Evolutionary conservation across 2,797 vertebrate genomes (phyloP), one percentile per base, ranked within the genome.

Genomic region (Hypotaenidia philippensis): DNA sequence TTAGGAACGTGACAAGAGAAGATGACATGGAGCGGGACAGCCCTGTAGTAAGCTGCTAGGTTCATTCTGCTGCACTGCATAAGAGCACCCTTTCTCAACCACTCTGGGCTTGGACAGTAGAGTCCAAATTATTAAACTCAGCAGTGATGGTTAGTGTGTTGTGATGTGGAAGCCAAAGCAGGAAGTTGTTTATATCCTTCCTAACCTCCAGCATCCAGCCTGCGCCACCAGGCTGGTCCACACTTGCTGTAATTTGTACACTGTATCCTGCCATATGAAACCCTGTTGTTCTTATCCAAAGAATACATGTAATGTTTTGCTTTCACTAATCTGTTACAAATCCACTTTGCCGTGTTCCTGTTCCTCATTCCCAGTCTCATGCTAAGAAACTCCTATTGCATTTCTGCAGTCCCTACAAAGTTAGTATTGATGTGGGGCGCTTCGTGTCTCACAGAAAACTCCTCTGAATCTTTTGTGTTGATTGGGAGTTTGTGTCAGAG

Each of bases 31-130:
- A 40, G 66, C 4, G 1, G 63, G 71, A 50, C 55, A 69, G 50
- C 34, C 22, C 52, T 74, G 66, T 10, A 57, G 72, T 34, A 16
- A 84, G 56, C 55, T 90, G 78, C 81, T 32, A 4, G 18, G 68
- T 84, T 95, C 1, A 2, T 38, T 65, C 23, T 56, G n/a, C n/a
- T 1, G 1, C 21, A 1, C 22, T 1, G 2, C 53, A 47, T 31
- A 66, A 79, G 27, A 10, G 34, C 25, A 25, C 10, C 41, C 66
- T 79, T 71, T 59, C 57, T 75, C 57, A 79, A 1, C 31, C 8
- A 17, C 64, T 85, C 27, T 56, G 66, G 82, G 32, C 65, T 65
- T 0, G 3, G 41, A 29, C 41, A 66, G 38, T 2, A 66, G 66
- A 75, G 10, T 21, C 41, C 47, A 20, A 65, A 65, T 31, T 61